These are phyloP conservation scores for Glossosoma conforme DNA, from an alignment of 1,140 invertebrate species.

Conservation along the genomic window DNA sequence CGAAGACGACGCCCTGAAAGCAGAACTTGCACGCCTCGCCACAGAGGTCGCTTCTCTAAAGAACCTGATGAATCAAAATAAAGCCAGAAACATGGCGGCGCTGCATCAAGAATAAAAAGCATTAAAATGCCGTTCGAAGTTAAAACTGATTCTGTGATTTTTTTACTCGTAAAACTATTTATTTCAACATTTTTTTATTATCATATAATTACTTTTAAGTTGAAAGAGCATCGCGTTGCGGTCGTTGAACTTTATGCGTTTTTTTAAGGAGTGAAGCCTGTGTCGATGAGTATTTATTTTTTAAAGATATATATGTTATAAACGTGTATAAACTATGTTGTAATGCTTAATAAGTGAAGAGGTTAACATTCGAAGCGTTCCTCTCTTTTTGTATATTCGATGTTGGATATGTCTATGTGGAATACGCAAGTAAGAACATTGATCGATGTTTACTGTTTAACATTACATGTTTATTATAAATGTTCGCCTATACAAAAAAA, in stretches of 20 bases:
- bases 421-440: too few relatives aligned
- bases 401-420: too few relatives aligned
- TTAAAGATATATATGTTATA: too few relatives aligned
- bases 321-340: too few relatives aligned
- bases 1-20: constrained; percentile 70
- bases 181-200: neutral
- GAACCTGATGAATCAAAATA: constrained; percentile 59
- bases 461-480: too few relatives aligned
- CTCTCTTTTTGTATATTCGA: too few relatives aligned
- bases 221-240: neutral
- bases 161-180: neutral
- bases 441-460: too few relatives aligned
- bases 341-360: too few relatives aligned
- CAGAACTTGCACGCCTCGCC: constrained; percentile 79
- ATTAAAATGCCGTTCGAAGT: neutral
- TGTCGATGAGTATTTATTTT: too few relatives aligned
- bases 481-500: too few relatives aligned
- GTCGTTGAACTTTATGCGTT: neutral
- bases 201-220: neutral
- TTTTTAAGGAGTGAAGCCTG: too few relatives aligned
- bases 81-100: constrained; percentile 34
- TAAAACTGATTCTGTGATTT: neutral
- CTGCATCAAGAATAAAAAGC: constrained; percentile 13
- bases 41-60: constrained; percentile 89
- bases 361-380: too few relatives aligned